Percentiles rank a stretch among this genome's conserved stretches.
Evolutionary conservation across 2,888 invertebrate species (phyloP).

Genomic region (Chironomus tentans): DNA sequence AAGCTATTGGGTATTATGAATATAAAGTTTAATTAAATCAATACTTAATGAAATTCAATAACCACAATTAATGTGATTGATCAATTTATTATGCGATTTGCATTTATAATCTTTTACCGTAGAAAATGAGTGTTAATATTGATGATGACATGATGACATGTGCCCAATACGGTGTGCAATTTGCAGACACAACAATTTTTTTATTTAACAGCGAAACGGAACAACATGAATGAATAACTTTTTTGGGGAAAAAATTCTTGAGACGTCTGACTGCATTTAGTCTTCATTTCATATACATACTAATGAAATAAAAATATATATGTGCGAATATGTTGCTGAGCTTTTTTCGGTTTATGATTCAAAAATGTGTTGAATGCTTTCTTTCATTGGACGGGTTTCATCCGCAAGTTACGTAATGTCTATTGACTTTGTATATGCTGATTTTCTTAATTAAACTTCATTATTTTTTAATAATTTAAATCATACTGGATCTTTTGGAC

Average conservation of each 20-base stretch:
- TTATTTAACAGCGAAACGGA: no score
- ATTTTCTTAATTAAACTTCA: no score
- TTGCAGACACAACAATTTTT: no score
- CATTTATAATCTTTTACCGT: background rate
- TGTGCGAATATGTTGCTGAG: background rate
- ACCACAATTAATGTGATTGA: background rate
- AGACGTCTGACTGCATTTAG: constrained; percentile 7
- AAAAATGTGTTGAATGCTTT: constrained; percentile 13
- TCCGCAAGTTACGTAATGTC: background rate
- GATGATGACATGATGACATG: no score
- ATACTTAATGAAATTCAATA: no score
- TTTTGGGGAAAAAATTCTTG: background rate
- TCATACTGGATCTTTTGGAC: no score
- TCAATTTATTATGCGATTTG: constrained; percentile 1
- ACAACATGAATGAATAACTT: background rate
- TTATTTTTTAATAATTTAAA: background rate
- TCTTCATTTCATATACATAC: background rate
- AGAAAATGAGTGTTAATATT: no score
- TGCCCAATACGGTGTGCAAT: no score
- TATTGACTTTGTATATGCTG: background rate
- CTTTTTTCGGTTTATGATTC: background rate
- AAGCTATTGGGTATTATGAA: no score
- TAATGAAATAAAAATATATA: background rate
- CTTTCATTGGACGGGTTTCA: background rate
- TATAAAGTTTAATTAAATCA: no score